Conservation (phyloP, 2,888 invertebrate species). For the Plusia festucae region DNA sequence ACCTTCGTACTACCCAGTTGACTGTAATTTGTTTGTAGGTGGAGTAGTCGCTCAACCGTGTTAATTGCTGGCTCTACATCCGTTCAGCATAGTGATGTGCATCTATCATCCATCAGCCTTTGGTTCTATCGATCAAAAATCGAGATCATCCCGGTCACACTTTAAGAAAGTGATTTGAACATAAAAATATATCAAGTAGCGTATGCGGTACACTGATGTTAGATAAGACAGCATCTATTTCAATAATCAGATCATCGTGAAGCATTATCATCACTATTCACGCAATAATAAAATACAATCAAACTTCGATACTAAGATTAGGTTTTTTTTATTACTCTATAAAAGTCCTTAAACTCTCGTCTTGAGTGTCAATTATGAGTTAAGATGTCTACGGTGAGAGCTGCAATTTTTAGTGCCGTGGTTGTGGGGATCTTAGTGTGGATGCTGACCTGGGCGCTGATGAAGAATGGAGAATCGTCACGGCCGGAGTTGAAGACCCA, state of each 20-base stretch:
- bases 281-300: constrained; percentile 19
- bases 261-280: constrained; percentile 17
- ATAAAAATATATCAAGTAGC: background rate
- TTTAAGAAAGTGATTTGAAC: background rate
- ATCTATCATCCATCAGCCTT: background rate
- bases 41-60: constrained; percentile 22
- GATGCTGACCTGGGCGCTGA: constrained; percentile 66
- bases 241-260: constrained; percentile 12
- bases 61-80: constrained; percentile 36
- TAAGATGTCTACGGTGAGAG: constrained; percentile 22
- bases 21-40: constrained; percentile 38
- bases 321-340: constrained; percentile 32
- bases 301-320: constrained; percentile 30
- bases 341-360: constrained; percentile 43
- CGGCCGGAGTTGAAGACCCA: constrained; percentile 63
- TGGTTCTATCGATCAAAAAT: background rate
- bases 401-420: constrained; percentile 47
- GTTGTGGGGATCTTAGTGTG: constrained; percentile 62
- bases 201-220: background rate
- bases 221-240: constrained; percentile 10
- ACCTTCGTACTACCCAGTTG: constrained; percentile 2
- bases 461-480: constrained; percentile 81
- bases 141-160: background rate
- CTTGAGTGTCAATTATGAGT: background rate
- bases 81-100: constrained; percentile 42